Evolutionary conservation across 2,888 invertebrate genomes (phyloP).

Genomic region (Cepaea hortensis): DNA sequence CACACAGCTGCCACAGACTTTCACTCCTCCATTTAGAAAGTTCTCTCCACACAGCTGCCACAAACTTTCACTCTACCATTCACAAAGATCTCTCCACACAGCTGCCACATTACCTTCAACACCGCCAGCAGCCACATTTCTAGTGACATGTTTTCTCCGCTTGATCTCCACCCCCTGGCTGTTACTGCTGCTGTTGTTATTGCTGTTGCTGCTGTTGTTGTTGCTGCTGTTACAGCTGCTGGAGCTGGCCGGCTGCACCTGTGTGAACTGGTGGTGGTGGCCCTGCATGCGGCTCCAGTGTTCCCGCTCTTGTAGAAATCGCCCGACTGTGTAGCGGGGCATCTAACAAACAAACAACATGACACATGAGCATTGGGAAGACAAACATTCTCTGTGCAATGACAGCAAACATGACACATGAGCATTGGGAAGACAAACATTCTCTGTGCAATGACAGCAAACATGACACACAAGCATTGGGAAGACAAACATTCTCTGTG

Average conservation of each 20-base stretch:
- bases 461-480: no score
- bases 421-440: no score
- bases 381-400: no score
- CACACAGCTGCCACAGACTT: no score
- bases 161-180: slow-evolving; percentile 66
- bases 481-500: no score
- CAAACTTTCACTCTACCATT: no score
- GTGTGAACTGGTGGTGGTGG: slow-evolving; percentile 53
- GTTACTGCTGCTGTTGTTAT: slow-evolving; percentile 58
- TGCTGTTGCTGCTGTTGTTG: slow-evolving; percentile 49
- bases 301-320: slow-evolving; percentile 71
- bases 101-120: slow-evolving; percentile 18
- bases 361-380: no score
- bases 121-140: slow-evolving; percentile 60
- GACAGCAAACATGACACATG: no score
- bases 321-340: slow-evolving; percentile 68
- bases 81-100: neutral
- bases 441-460: no score
- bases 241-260: slow-evolving; percentile 9
- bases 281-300: slow-evolving; percentile 69
- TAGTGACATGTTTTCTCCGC: slow-evolving; percentile 71
- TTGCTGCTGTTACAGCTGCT: slow-evolving; percentile 47
- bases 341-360: slow-evolving; percentile 54
- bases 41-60: no score
- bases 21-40: no score